Percentiles rank a stretch among this genome's conserved stretches.
Evolutionary conservation across 2,797 vertebrate genomes (phyloP).

Genomic region (Enteromius fasciolatus): DNA sequence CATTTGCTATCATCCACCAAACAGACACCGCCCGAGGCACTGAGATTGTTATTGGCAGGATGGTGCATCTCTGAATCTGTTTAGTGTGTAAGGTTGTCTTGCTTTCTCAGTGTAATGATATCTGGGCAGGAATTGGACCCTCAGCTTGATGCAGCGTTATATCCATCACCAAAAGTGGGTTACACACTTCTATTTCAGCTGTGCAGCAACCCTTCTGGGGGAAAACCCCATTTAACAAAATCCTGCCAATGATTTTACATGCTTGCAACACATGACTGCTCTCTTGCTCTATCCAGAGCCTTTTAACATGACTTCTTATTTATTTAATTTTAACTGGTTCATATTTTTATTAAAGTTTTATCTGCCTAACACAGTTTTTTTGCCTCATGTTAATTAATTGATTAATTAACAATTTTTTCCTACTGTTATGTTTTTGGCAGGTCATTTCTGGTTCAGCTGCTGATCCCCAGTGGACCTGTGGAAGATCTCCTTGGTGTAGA

Average conservation of each 20-base stretch:
- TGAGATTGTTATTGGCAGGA: slow-evolving; percentile 19
- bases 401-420: background rate
- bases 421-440: background rate
- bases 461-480: background rate
- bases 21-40: slow-evolving; percentile 15
- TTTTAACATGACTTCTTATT: background rate
- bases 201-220: slow-evolving; percentile 5
- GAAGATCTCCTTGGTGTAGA: background rate
- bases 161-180: slow-evolving; percentile 38
- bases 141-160: slow-evolving; percentile 22
- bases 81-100: slow-evolving; percentile 12
- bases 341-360: background rate
- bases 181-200: slow-evolving; percentile 22
- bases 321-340: background rate
- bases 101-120: slow-evolving; percentile 29
- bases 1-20: slow-evolving; percentile 12
- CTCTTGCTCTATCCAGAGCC: background rate
- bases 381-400: background rate
- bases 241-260: slow-evolving; percentile 2
- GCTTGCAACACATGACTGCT: background rate
- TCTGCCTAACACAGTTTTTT: background rate
- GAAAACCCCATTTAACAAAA: slow-evolving; percentile 2
- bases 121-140: slow-evolving; percentile 27
- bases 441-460: background rate
- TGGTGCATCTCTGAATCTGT: slow-evolving; percentile 16